Evolutionary conservation across 2,113 vertebrate species (phyloP).

Genomic region (Condylura cristata): DNA sequence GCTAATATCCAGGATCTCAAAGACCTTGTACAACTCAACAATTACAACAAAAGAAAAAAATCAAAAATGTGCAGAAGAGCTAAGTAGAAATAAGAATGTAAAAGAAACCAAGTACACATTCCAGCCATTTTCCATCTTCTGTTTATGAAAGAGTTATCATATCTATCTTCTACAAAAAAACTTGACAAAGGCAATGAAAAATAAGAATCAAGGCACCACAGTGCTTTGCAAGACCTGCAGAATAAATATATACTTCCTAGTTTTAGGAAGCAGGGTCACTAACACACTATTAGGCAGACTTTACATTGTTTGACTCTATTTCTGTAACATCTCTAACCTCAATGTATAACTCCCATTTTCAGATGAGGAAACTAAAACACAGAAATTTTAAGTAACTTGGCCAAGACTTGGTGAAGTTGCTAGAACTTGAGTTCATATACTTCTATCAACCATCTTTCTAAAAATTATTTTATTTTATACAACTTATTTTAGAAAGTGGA

Average conservation of each 20-base stretch:
- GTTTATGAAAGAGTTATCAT: neutral
- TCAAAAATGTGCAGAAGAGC: too few relatives aligned
- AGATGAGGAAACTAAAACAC: neutral
- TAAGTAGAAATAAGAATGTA: too few relatives aligned
- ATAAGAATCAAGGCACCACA: neutral
- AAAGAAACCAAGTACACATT: neutral
- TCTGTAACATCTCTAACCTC: neutral
- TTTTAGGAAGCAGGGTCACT: neutral
- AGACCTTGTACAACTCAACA: too few relatives aligned
- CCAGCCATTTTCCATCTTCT: neutral
- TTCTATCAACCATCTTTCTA: neutral
- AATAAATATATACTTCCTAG: neutral
- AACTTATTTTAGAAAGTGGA: neutral
- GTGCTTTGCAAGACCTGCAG: neutral
- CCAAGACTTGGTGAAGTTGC: neutral
- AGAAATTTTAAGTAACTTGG: neutral
- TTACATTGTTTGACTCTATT: neutral
- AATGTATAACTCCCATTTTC: neutral
- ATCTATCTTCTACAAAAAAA: neutral
- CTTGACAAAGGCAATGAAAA: neutral
- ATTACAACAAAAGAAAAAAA: too few relatives aligned
- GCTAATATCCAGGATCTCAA: too few relatives aligned
- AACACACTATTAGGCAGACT: neutral
- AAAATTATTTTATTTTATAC: constrained; percentile 20
- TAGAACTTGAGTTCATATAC: neutral